A percentile compares a stretch with the other conserved stretches of the same genome.
Conservation (phyloP, 2,797 vertebrate genomes). For the Oreochromis mossambicus region DNA sequence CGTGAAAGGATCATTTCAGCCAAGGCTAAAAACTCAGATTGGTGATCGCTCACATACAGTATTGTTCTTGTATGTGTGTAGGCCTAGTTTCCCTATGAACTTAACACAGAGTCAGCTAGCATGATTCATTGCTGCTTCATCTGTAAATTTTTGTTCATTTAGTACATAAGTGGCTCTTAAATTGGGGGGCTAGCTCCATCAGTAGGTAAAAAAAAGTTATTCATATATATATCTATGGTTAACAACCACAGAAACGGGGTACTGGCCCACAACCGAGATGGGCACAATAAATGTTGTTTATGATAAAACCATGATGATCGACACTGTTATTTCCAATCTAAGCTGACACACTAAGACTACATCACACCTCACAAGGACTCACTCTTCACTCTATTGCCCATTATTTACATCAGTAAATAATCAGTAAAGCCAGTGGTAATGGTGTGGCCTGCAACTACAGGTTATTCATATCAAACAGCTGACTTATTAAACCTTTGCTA, state of each 20-base stretch:
- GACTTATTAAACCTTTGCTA: not conserved
- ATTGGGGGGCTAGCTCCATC: not conserved
- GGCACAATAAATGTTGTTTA: not conserved
- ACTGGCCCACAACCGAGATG: not conserved
- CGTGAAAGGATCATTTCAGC: constrained; percentile 8
- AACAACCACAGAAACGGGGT: not conserved
- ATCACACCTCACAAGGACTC: not conserved
- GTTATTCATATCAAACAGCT: not conserved
- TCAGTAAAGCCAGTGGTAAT: not conserved
- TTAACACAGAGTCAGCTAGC: not conserved
- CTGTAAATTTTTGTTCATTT: not conserved
- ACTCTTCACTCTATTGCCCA: not conserved
- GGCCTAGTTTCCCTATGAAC: not conserved
- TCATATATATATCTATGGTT: not conserved
- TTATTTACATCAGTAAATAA: not conserved
- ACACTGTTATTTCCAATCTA: not conserved
- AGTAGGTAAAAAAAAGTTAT: not conserved
- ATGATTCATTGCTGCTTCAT: not conserved
- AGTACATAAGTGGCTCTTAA: not conserved
- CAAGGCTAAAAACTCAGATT: not conserved
- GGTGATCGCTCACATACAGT: not conserved
- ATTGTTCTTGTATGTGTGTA: not conserved
- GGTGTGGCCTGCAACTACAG: not conserved
- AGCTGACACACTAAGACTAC: not conserved
- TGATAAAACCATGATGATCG: not conserved